Conservation (phyloP, 2,888 invertebrate species). For the Belgica antarctica region DNA sequence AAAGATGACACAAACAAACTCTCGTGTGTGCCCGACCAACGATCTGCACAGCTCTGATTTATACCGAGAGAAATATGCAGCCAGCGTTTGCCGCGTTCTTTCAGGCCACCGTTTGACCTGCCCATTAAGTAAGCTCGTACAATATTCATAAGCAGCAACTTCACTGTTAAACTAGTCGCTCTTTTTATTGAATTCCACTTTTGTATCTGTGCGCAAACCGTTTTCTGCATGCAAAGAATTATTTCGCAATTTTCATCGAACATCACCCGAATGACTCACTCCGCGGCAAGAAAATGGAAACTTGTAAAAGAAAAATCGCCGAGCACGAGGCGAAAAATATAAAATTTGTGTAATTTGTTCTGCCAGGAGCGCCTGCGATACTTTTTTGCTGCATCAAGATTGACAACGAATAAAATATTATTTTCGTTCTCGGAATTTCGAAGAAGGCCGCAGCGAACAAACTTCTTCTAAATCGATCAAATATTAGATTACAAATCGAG, state of each 20-base stretch:
- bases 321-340: conserved; percentile 10
- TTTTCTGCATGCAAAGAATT: conserved; percentile 26
- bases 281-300: background rate
- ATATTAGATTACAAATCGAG: conserved; percentile 24
- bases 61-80: background rate
- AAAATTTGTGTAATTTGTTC: background rate
- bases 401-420: conserved; percentile 11
- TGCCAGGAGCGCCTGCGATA: background rate
- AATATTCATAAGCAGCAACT: conserved; percentile 13
- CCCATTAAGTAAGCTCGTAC: conserved; percentile 30
- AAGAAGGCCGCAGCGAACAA: conserved; percentile 8
- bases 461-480: conserved; percentile 30
- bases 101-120: conserved; percentile 37
- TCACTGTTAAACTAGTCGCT: conserved; percentile 8
- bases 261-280: conserved; percentile 28
- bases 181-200: conserved; percentile 33
- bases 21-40: background rate
- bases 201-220: conserved; percentile 3
- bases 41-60: background rate
- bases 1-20: conserved; percentile 22
- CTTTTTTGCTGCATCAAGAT: background rate
- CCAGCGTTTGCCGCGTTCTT: background rate
- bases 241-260: conserved; percentile 31
- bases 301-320: background rate
- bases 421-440: conserved; percentile 26